Evolutionary conservation across 2,888 invertebrate species (phyloP), one percentile per base, ranked within the genome.

Genomic region (Gerosis bhagava): DNA sequence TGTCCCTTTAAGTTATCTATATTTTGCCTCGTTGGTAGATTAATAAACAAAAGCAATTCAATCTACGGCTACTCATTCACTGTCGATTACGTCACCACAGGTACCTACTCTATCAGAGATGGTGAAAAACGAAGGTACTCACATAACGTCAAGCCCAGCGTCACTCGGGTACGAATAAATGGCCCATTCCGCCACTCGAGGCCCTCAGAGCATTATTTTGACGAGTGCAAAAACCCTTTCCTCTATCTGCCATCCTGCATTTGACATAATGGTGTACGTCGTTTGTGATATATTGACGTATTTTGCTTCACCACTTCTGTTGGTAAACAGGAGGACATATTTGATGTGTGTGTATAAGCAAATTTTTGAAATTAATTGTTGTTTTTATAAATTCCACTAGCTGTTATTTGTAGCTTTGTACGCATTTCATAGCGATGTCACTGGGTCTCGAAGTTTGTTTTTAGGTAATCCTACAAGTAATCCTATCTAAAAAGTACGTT

Each of bases 71-170:
- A n/a, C n/a, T n/a, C n/a, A n/a, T n/a, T n/a, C n/a, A n/a, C n/a
- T n/a, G n/a, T n/a, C n/a, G n/a, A n/a, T n/a, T n/a, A n/a, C n/a
- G n/a, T n/a, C n/a, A n/a, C n/a, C n/a, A n/a, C n/a, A n/a, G n/a
- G n/a, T n/a, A n/a, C n/a, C n/a, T 19, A 31, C 26, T 39, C 10
- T 22, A 25, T 34, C 34, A 26, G 10, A 22, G 35, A 22, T 36
- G 34, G 8, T 41, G 35, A 41, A 37, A 42, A 47, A 44, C 44
- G 41, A 26, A 53, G 48, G 53, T 45, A 51, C 61, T 67, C 65
- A 57, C 61, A 59, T 56, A 55, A 63, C 62, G 76, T 77, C 77
- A 75, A 65, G 63, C 50, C 53, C 76, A 76, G 62, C 50, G 59
- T 56, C 54, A 65, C 68, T 73, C 63, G 55, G 46, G 57, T 56